phyloP scores from a whole-genome alignment of 2,888 invertebrate species.

The Drosophila kuntzei region DNA sequence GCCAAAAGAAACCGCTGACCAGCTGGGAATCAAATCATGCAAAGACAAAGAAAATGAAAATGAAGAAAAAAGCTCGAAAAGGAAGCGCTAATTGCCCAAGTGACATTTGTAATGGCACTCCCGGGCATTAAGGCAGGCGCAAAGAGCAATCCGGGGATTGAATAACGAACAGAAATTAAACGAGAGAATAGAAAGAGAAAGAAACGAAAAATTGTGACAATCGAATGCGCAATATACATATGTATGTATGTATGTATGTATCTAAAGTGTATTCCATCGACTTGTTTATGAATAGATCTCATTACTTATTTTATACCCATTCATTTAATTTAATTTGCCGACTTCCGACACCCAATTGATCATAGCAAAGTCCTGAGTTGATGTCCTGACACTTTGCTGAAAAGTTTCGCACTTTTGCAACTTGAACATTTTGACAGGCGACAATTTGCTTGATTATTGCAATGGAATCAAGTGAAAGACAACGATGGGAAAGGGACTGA shows the following conservation, averaged over 20 bases:
- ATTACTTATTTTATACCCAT: slow-evolving; percentile 40
- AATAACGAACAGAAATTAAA: not conserved
- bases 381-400: slow-evolving; percentile 33
- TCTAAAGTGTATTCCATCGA: not conserved
- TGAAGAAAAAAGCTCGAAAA: slow-evolving; percentile 10
- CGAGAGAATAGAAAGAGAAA: not conserved
- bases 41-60: slow-evolving; percentile 21
- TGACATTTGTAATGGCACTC: slow-evolving; percentile 52
- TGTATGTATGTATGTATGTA: not conserved
- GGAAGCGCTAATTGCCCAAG: slow-evolving; percentile 54
- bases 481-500: not conserved
- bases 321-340: slow-evolving; percentile 46
- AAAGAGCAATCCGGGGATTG: not conserved
- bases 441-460: slow-evolving; percentile 77
- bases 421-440: slow-evolving; percentile 75
- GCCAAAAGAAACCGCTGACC: slow-evolving; percentile 28
- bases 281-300: slow-evolving; percentile 45
- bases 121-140: slow-evolving; percentile 21
- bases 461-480: slow-evolving; percentile 40
- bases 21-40: slow-evolving; percentile 34
- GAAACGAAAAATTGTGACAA: not conserved
- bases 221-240: not conserved
- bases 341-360: slow-evolving; percentile 34
- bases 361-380: slow-evolving; percentile 10
- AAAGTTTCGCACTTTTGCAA: slow-evolving; percentile 57